phyloP scores from a whole-genome alignment of 2,888 invertebrate species.

The Drosophila cyrtoloma region DNA sequence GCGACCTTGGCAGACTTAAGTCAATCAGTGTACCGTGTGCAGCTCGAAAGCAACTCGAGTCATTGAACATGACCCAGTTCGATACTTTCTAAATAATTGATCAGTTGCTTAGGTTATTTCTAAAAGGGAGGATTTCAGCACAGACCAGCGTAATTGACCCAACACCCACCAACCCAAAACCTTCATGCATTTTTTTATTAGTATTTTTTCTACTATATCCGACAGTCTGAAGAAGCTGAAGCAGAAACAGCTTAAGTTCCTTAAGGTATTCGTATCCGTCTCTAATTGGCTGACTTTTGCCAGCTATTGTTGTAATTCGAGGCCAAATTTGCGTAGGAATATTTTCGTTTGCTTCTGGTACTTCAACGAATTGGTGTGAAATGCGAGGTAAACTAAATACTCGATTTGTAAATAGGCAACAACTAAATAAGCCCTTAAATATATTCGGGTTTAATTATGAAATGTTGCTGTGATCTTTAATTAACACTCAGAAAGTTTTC shows the following conservation, averaged over 20 bases:
- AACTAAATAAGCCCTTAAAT: background rate
- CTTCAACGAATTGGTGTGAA: slow-evolving; percentile 14
- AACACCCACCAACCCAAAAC: too few relatives aligned
- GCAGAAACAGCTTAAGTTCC: slow-evolving; percentile 27
- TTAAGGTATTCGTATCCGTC: slow-evolving; percentile 31
- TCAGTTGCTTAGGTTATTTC: slow-evolving; percentile 60
- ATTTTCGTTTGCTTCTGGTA: slow-evolving; percentile 25
- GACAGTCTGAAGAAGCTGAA: background rate
- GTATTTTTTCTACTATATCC: slow-evolving; percentile 10
- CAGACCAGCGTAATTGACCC: slow-evolving; percentile 29
- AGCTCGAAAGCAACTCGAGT: slow-evolving; percentile 27
- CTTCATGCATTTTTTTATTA: slow-evolving; percentile 12
- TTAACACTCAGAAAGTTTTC: slow-evolving; percentile 11
- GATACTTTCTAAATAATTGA: slow-evolving; percentile 74
- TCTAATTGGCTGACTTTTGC: slow-evolving; percentile 44
- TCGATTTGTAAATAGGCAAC: background rate
- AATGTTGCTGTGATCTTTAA: slow-evolving; percentile 18
- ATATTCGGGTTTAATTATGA: slow-evolving; percentile 4
- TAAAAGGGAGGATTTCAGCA: slow-evolving; percentile 14
- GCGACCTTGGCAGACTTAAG: slow-evolving; percentile 72
- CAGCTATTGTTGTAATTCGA: slow-evolving; percentile 41
- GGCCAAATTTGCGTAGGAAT: slow-evolving; percentile 32
- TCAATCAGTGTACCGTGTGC: slow-evolving; percentile 57
- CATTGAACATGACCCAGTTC: slow-evolving; percentile 78
- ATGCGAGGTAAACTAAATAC: slow-evolving; percentile 15